Conservation (phyloP, 2,113 vertebrate species). For the Synchiropus splendidus region DNA sequence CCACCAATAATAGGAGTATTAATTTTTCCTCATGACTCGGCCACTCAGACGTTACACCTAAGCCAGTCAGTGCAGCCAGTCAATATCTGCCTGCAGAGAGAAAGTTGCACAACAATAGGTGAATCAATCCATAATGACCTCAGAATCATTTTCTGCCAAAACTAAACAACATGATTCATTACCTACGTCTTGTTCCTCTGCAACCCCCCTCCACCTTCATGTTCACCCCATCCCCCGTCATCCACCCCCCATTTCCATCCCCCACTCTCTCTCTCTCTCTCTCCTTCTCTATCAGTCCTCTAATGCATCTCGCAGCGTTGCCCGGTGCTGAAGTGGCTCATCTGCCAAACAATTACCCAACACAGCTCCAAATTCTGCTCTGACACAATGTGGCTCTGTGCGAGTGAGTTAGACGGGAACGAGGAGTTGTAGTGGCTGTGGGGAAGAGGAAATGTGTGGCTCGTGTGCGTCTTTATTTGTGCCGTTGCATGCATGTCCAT, state of each 20-base stretch:
- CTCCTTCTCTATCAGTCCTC: slow-evolving; percentile 12
- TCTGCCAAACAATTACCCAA: slow-evolving; percentile 58
- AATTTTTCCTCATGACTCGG: slow-evolving; percentile 53
- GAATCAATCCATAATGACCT: slow-evolving; percentile 7
- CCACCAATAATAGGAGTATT: slow-evolving; percentile 59
- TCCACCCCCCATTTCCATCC: slow-evolving; percentile 24
- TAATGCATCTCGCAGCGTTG: slow-evolving; percentile 42
- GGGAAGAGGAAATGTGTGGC: slow-evolving; percentile 3
- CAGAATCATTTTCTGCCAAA: slow-evolving; percentile 8
- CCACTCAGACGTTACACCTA: no score
- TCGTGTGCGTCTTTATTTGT: slow-evolving; percentile 20
- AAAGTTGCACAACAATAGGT: not conserved
- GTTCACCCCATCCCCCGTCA: slow-evolving; percentile 36
- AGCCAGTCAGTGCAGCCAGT: no score
- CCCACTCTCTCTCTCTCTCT: slow-evolving; percentile 7
- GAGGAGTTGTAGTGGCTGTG: slow-evolving; percentile 6
- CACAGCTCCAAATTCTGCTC: no score
- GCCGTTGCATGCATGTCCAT: slow-evolving; percentile 19
- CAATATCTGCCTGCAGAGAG: no score
- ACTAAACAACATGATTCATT: slow-evolving; percentile 22
- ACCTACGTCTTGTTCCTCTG: slow-evolving; percentile 13
- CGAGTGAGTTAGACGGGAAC: slow-evolving; percentile 7
- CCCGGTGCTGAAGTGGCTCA: slow-evolving; percentile 45
- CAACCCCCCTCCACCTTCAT: slow-evolving; percentile 16
- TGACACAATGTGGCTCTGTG: slow-evolving; percentile 24